Base-by-base conservation (phyloP, 53 echinoderm and acorn worm genomes). In the Apostichopus leukothele region DNA sequence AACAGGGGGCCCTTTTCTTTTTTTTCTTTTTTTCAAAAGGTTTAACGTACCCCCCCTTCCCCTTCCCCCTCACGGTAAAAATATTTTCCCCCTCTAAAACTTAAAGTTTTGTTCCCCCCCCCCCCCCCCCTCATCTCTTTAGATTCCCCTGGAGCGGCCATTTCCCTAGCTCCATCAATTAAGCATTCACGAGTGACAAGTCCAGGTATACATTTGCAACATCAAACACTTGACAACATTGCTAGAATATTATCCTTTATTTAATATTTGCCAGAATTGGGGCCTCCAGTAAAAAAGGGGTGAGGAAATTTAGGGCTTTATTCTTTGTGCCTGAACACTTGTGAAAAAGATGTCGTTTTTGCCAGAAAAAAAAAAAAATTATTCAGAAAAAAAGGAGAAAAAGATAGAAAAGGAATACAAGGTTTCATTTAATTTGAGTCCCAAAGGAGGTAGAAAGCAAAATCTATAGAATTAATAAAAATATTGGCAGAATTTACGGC, bases 131-230 rank as follows among this genome's bases (percentile, higher is more conserved):
- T 3, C 39, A 39, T 39, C 39, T 39, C 39, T 13, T 63, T 63
- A 19, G n/a, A 71, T 55, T 81, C 81, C 81, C 81, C 55, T 9
- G 8, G 81, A 81, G 81, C 81, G 54, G n/a, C 54, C 18, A 22
- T 18, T 39, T 81, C 81, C 59, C 59, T 52, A 23, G 53, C 81
- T 81, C 55, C 22, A 52, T 81, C 81, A 81, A 81, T 81, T 81
- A 81, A 54, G 20, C 81, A 81, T 81, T 59, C 55, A 81, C 54
- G 18, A 81, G 53, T 81, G 81, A 81, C 81, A 81, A 80, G 81
- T 81, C 81, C 60, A 81, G 81, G 81, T 81, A 81, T 81, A 81
- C 81, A 81, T 81, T 81, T 81, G 81, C 54, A 54, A 81, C 59
- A 81, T 57, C 81, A 11, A 71, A 59, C 23, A 81, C 81, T 81